Conservation (phyloP, 1,140 invertebrate genomes). For the Papilio polytes region DNA sequence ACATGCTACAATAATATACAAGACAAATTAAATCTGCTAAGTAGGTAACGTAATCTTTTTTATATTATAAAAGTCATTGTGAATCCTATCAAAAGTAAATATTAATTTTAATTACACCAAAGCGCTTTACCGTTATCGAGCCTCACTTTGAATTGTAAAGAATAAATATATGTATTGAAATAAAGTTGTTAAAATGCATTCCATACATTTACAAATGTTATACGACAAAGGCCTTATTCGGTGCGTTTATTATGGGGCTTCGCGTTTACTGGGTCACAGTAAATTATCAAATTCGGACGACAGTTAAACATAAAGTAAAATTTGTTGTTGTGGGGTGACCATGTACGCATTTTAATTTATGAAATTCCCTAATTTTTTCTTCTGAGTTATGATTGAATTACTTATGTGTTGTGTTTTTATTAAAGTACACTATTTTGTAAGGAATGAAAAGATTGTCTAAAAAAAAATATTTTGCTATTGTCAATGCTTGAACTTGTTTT, state of each 20-base stretch:
- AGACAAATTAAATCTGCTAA: background rate
- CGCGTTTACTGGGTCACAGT: conserved; percentile 37
- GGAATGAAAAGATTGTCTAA: too few species aligned
- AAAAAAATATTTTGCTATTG: too few species aligned
- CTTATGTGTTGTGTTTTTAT: too few species aligned
- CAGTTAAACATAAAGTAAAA: conserved; percentile 28
- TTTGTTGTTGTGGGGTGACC: conserved; percentile 19
- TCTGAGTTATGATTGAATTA: too few species aligned
- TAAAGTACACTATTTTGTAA: too few species aligned
- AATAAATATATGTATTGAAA: conserved; percentile 13
- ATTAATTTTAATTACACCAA: conserved; percentile 26
- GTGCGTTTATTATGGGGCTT: conserved; percentile 30
- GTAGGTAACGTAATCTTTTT: background rate
- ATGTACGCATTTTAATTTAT: background rate
- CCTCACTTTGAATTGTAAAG: conserved; percentile 20
- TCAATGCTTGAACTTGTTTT: background rate
- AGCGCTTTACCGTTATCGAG: background rate
- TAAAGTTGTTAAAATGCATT: conserved; percentile 32
- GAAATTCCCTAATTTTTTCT: background rate
- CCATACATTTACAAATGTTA: conserved; percentile 13
- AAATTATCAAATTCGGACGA: conserved; percentile 37
- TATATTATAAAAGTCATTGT: background rate
- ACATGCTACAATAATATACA: background rate
- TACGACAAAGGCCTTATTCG: conserved; percentile 25
- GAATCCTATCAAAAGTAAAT: conserved; percentile 10